Conservation (phyloP, 2,888 invertebrate genomes). For the Mycalesis mineus region DNA sequence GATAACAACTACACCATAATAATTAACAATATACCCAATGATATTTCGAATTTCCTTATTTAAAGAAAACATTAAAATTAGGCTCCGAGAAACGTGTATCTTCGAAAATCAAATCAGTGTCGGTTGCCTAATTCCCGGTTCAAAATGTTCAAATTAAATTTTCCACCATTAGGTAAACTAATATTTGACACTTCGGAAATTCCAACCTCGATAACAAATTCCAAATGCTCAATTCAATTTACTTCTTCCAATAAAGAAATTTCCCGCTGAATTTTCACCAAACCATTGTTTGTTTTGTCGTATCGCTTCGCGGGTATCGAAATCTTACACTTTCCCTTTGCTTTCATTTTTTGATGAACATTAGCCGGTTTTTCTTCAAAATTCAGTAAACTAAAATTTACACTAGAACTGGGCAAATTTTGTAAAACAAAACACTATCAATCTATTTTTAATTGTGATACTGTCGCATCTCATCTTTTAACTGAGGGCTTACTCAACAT, state of each 20-base stretch:
- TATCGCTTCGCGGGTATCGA: constrained; percentile 7
- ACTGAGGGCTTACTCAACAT: too few relatives aligned
- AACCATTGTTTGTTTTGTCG: constrained; percentile 22
- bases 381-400: too few relatives aligned
- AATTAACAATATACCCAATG: too few relatives aligned
- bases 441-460: too few relatives aligned
- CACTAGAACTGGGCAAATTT: too few relatives aligned
- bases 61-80: too few relatives aligned
- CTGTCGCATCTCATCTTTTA: too few relatives aligned
- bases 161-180: constrained; percentile 32
- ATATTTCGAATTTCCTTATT: too few relatives aligned
- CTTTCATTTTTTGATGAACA: neutral
- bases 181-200: constrained; percentile 34
- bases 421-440: too few relatives aligned
- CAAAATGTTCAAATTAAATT: constrained; percentile 35
- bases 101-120: neutral
- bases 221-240: constrained; percentile 32
- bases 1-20: too few relatives aligned
- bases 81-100: neutral
- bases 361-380: neutral
- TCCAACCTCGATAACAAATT: constrained; percentile 32
- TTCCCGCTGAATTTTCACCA: constrained; percentile 27
- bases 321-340: constrained; percentile 2
- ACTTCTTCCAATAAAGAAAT: constrained; percentile 22
- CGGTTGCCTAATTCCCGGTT: constrained; percentile 25